Evolutionary conservation across 92 coral and sea anemone genomes (phyloP).

Genomic region (Umimayanthus chanpuru): DNA sequence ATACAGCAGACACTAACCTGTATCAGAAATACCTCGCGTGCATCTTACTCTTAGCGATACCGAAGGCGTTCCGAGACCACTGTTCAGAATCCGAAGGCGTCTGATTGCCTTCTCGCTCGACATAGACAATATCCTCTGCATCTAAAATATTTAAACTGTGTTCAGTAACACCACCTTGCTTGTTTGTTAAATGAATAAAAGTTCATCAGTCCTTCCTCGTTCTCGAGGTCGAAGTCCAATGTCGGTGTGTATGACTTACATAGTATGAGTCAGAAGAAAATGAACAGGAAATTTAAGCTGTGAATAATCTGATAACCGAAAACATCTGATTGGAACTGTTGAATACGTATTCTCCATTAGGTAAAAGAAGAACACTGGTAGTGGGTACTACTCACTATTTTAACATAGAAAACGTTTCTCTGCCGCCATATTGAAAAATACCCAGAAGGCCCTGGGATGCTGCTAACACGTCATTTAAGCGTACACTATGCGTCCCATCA

Average conservation of each 20-base stretch:
- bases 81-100: not conserved
- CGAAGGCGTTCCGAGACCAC: not conserved
- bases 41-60: not conserved
- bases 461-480: too few species aligned
- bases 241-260: not conserved
- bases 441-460: too few species aligned
- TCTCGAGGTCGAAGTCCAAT: not conserved
- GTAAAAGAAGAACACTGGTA: not conserved
- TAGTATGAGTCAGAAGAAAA: not conserved
- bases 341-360: not conserved
- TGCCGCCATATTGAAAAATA: too few species aligned
- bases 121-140: constrained; percentile 2
- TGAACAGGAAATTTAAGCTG: not conserved
- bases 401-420: too few species aligned
- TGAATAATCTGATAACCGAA: not conserved
- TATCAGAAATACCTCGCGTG: not conserved
- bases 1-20: not conserved
- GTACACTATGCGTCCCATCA: too few species aligned
- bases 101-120: not conserved
- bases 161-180: not conserved
- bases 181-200: not conserved
- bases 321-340: not conserved
- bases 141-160: not conserved
- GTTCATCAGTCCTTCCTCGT: too few species aligned
- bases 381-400: too few species aligned